Evolutionary conservation across 2,888 invertebrate genomes (phyloP).

Genomic region (Eilema sororculum): DNA sequence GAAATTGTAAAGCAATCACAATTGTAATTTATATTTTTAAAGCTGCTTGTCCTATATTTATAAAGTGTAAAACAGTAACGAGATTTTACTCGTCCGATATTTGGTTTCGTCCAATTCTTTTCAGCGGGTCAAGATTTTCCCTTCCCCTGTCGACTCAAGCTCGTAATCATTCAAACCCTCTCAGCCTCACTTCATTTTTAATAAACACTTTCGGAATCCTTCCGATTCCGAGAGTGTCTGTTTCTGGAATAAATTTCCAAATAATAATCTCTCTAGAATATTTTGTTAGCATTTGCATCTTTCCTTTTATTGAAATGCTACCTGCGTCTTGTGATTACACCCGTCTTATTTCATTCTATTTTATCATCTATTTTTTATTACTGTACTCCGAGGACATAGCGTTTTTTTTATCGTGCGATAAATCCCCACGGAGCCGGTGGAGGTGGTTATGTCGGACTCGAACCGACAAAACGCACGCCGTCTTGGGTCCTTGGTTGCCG

Average conservation of each 20-base stretch:
- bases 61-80: conserved; percentile 20
- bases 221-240: conserved; percentile 9
- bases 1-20: too few species aligned
- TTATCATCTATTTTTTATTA: neutral
- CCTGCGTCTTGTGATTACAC: neutral
- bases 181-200: conserved; percentile 37
- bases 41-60: neutral
- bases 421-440: too few species aligned
- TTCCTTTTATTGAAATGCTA: neutral
- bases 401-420: too few species aligned
- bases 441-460: too few species aligned
- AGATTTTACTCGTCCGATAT: conserved; percentile 34
- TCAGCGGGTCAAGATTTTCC: conserved; percentile 41
- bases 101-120: conserved; percentile 36
- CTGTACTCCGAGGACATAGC: neutral
- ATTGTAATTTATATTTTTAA: too few species aligned
- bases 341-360: neutral
- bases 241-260: neutral
- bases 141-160: neutral
- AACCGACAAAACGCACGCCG: too few species aligned
- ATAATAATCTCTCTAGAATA: conserved; percentile 1
- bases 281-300: conserved; percentile 3
- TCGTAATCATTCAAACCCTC: conserved; percentile 38
- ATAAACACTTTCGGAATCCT: conserved; percentile 45
- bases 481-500: too few species aligned